Evolutionary conservation across 2,797 vertebrate genomes (phyloP), one percentile per base, ranked within the genome.

Genomic region (Poecilia wingei): DNA sequence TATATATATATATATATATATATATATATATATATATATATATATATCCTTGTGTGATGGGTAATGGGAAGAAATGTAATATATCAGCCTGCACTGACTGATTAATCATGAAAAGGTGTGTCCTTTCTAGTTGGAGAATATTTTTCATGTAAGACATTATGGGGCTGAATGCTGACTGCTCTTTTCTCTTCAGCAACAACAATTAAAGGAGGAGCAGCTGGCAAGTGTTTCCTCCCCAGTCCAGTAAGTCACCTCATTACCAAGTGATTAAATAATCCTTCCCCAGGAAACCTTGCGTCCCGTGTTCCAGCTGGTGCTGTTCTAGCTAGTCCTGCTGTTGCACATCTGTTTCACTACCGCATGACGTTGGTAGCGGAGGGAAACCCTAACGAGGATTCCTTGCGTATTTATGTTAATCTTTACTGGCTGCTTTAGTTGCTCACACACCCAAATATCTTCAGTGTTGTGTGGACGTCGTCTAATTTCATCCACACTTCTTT

Each of bases 171-270:
- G 51, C 39, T 31, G 28, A 43, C 20, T 9, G 72, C 0, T 13
- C 66, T 61, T n/a, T 80, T 79, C 87, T n/a, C 77, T 90, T 84
- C 70, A 90, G 91, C 86, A 95, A 84, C 91, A 89, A 75, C 76
- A 53, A 28, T 89, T 86, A 46, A 94, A 93, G 47, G 91, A 94
- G 28, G 92, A 90, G 22, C 88, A 80, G 43, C 91, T 91, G 53
- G 45, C 73, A 43, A 76, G 76, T 72, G 82, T 55, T 82, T 79
- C 91, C 22, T 75, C 90, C 31, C 59, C 88, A 79, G 82, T 92
- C 18, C 91, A 89, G 96, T 96, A 89, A 91, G 94, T 79, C 3
- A 28, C 28, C 28, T 79, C 57, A 61, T 41, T 36, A 9, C 73
- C 20, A 79, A 69, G 61, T 33, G 0, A 81, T 75, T 6, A 18